phyloP scores from a whole-genome alignment of 23 tunicate genomes.

The Diplosoma virens region DNA sequence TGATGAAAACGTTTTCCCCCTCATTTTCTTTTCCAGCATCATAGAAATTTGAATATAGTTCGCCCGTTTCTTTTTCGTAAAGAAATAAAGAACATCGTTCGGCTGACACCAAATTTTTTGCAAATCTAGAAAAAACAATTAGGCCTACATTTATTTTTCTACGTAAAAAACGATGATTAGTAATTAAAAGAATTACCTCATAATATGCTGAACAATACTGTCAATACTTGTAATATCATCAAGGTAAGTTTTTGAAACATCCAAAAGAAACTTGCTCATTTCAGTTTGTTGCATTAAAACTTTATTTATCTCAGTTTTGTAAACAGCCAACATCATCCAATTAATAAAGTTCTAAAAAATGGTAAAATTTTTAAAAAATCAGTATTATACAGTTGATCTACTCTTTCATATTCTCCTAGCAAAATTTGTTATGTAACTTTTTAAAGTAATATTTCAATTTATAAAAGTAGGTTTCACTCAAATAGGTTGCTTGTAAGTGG shows the following conservation, averaged over 20 bases:
- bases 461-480: too few species aligned
- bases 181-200: too few species aligned
- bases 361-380: neutral
- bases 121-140: constrained; percentile 39
- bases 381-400: neutral
- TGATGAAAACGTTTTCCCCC: constrained; percentile 50
- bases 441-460: too few species aligned
- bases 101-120: constrained; percentile 70
- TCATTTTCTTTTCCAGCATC: constrained; percentile 61
- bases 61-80: constrained; percentile 48
- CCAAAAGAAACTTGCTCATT: constrained; percentile 76
- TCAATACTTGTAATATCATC: constrained; percentile 72
- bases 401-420: neutral
- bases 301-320: constrained; percentile 54
- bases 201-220: constrained; percentile 64
- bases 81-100: constrained; percentile 74
- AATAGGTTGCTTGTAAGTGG: too few species aligned
- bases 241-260: constrained; percentile 67
- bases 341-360: constrained; percentile 40
- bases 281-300: constrained; percentile 63
- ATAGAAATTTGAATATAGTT: constrained; percentile 61
- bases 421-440: neutral
- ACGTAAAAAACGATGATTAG: too few species aligned
- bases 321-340: constrained; percentile 65
- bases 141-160: too few species aligned